Conservation (phyloP, 2,797 vertebrate species). For the Propithecus deckenii region DNA sequence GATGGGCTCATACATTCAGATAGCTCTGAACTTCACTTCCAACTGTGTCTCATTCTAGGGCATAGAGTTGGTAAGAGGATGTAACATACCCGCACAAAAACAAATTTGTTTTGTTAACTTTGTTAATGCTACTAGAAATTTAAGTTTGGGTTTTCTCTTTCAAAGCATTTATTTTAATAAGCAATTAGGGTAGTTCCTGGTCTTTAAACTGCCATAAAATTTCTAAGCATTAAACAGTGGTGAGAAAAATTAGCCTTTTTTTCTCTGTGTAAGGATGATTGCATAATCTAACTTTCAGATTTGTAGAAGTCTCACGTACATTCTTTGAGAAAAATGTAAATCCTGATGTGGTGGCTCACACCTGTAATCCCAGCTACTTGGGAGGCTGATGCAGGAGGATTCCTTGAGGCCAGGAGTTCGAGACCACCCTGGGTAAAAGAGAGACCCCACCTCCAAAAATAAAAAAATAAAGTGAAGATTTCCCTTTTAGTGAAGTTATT, state of each 20-base stretch:
- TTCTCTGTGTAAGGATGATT: not conserved
- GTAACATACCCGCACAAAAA: not conserved
- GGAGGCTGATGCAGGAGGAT: not conserved
- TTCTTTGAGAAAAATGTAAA: slow-evolving; percentile 23
- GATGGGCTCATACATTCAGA: not conserved
- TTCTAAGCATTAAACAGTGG: not conserved
- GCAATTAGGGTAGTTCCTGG: not conserved
- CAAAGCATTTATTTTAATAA: slow-evolving; percentile 24
- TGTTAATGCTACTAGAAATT: slow-evolving; percentile 13
- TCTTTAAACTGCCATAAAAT: slow-evolving; percentile 17
- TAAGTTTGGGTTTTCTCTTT: slow-evolving; percentile 13
- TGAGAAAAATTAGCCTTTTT: not conserved
- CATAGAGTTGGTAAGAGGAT: not conserved
- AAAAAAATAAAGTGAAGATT: not conserved
- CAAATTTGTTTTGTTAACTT: not conserved
- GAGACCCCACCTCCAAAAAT: not conserved
- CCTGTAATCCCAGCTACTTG: not conserved
- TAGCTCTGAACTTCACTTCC: not conserved
- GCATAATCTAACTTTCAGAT: slow-evolving; percentile 29
- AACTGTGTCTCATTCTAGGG: not conserved
- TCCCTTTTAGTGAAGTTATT: slow-evolving; percentile 41
- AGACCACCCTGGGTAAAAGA: not conserved
- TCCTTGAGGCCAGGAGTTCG: not conserved
- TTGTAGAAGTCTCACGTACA: not conserved
- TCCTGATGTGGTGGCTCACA: not conserved